A percentile compares a stretch with the other conserved stretches of the same genome.
Evolutionary conservation across 1,140 invertebrate genomes (phyloP).

Genomic region (Drosophila sucinea): DNA sequence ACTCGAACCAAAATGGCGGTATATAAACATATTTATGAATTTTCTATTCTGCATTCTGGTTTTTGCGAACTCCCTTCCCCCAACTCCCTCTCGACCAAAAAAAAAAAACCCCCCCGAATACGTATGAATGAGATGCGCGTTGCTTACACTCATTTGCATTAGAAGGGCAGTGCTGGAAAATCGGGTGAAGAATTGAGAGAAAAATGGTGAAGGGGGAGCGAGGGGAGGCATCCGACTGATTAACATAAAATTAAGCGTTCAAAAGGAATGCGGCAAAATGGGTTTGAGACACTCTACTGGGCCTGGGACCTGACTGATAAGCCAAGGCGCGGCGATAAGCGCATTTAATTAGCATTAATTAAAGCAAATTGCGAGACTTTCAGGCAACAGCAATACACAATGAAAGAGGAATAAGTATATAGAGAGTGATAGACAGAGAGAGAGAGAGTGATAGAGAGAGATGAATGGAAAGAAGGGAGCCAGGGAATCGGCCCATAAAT

Average conservation of each 20-base stretch:
- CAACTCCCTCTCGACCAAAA: conserved; percentile 22
- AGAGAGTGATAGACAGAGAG: neutral
- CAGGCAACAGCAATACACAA: conserved; percentile 25
- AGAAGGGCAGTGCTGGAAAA: conserved; percentile 4
- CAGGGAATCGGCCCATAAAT: neutral
- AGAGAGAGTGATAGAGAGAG: neutral
- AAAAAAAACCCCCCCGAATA: conserved; percentile 14
- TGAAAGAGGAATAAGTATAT: neutral
- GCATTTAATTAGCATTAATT: conserved; percentile 75
- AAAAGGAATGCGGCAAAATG: conserved; percentile 55
- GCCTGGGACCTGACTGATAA: conserved; percentile 53
- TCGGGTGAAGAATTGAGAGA: neutral
- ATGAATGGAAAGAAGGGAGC: too few relatives aligned
- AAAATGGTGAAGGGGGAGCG: neutral
- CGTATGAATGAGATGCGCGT: conserved; percentile 37
- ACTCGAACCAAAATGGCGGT: conserved; percentile 11
- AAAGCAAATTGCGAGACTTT: conserved; percentile 57
- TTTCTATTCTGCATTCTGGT: conserved; percentile 57
- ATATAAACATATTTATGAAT: conserved; percentile 62
- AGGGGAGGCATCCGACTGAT: conserved; percentile 26
- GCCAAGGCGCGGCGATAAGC: conserved; percentile 53
- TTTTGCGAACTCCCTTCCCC: conserved; percentile 46
- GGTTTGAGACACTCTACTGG: conserved; percentile 2
- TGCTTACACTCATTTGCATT: conserved; percentile 46
- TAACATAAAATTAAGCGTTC: conserved; percentile 65